Evolutionary conservation across 2,888 invertebrate species (phyloP).

Genomic region (Meloe dianella): DNA sequence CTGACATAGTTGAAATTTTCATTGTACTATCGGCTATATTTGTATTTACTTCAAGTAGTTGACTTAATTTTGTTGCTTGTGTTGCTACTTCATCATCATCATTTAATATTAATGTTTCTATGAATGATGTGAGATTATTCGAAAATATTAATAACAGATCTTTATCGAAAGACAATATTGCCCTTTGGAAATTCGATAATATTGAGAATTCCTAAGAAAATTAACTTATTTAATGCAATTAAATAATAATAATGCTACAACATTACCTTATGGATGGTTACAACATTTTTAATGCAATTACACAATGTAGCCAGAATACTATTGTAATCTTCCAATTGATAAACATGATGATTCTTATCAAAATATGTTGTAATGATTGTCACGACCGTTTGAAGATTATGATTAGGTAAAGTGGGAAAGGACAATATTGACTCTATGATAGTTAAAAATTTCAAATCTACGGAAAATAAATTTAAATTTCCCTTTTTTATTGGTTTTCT

Average conservation of each 20-base stretch:
- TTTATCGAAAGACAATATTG: conserved; percentile 30
- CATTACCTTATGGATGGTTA: conserved; percentile 36
- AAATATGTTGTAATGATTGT: conserved; percentile 35
- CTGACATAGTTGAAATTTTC: conserved; percentile 15
- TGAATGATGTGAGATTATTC: conserved; percentile 24
- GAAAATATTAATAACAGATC: conserved; percentile 33
- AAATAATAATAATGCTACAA: not conserved
- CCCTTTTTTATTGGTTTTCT: too few species aligned
- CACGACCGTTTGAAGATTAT: conserved; percentile 34
- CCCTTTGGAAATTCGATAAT: conserved; percentile 30
- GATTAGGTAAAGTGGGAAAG: conserved; percentile 33
- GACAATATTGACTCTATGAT: conserved; percentile 31
- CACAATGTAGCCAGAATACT: conserved; percentile 38
- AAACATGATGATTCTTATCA: conserved; percentile 32
- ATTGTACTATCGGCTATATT: not conserved
- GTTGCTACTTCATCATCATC: conserved; percentile 14
- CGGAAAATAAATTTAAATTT: conserved; percentile 27
- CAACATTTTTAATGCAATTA: conserved; percentile 38
- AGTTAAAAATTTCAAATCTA: conserved; percentile 38
- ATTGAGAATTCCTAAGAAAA: conserved; percentile 31
- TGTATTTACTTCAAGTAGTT: conserved; percentile 19
- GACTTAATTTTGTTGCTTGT: conserved; percentile 17
- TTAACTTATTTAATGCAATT: not conserved
- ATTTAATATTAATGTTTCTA: conserved; percentile 22
- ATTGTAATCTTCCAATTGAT: conserved; percentile 30